Conservation (phyloP, 2,113 vertebrate genomes). For the Motacilla alba region DNA sequence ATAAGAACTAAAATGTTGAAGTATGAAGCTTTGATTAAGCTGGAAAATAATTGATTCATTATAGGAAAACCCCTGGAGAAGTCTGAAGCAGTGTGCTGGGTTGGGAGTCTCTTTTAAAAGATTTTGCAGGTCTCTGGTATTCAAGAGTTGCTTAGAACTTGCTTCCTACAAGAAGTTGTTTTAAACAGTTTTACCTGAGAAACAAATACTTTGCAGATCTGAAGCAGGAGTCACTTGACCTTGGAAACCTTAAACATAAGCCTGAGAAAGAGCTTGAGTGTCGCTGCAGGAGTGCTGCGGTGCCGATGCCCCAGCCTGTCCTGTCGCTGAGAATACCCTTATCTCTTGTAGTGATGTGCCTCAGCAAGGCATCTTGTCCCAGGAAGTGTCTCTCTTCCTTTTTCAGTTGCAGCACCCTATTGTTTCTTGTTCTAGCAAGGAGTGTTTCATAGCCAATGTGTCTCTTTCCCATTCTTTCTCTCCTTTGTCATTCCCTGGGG, state of each 20-base stretch:
- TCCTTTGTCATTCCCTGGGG: conserved; percentile 56
- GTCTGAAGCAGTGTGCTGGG: background rate
- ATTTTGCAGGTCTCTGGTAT: background rate
- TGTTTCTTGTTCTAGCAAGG: conserved; percentile 58
- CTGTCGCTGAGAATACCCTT: background rate
- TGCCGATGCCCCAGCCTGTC: background rate
- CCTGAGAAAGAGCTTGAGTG: background rate
- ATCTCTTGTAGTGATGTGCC: background rate
- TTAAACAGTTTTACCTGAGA: background rate
- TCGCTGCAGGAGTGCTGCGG: background rate
- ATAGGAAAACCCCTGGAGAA: background rate
- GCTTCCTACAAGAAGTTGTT: background rate
- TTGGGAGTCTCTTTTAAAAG: background rate
- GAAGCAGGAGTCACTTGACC: background rate
- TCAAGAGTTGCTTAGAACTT: background rate
- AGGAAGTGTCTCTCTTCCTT: background rate
- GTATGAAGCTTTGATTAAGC: background rate
- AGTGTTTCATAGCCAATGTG: conserved; percentile 53
- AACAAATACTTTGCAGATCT: background rate
- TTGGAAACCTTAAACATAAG: background rate
- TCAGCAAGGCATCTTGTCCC: conserved; percentile 42
- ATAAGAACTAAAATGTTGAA: background rate
- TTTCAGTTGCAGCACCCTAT: conserved; percentile 33
- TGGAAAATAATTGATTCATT: background rate
- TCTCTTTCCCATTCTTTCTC: conserved; percentile 53